Evolutionary conservation across 2,888 invertebrate genomes (phyloP), one percentile per base, ranked within the genome.

Genomic region (Eristalis arbustorum): DNA sequence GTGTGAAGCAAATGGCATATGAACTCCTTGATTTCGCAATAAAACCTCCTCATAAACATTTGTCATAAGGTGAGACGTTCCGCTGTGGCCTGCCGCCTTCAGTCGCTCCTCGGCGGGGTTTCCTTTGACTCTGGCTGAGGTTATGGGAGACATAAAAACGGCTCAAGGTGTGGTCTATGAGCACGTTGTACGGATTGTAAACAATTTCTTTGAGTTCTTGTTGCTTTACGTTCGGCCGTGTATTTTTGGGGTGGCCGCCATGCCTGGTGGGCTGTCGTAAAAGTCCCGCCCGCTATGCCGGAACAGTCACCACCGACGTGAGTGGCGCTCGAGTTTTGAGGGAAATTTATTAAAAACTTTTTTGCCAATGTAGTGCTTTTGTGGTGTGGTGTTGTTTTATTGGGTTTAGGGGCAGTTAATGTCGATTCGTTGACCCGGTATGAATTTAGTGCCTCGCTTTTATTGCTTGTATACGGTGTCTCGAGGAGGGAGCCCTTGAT

Each of bases 11-110:
- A 87, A 83, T 83, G 83, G 71, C 87, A 83, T 78, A 87, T 87
- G 87, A 87, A 87, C 87, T 87, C 78, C 75, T 87, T 87, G 75
- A 74, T 75, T 75, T 83, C 57, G 78, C 87, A 83, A 87, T 87
- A 87, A 87, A 87, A 87, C 83, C 79, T 87, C 42, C 78, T 83
- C 87, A 79, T 83, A 87, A 87, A 87, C 83, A 87, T 87, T 87
- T 87, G 87, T 87, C 87, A 87, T 87, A 83, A 78, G 87, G 83
- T 87, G 87, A 83, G 87, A 78, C 83, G 74, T 37, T 71, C 42
- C 72, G 72, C 23, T 71, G 59, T 56, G 77, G 62, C 61, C n/a
- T 18, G 18, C 49, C 3, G 18, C 18, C n/a, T 14, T 49, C 8
- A 6, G 8, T 18, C 49, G 64, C 22, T 28, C 40, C 28, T 13